Evolutionary conservation across 2,113 vertebrate species (phyloP), one percentile per base, ranked within the genome.

Genomic region (Lampris megalopsis): DNA sequence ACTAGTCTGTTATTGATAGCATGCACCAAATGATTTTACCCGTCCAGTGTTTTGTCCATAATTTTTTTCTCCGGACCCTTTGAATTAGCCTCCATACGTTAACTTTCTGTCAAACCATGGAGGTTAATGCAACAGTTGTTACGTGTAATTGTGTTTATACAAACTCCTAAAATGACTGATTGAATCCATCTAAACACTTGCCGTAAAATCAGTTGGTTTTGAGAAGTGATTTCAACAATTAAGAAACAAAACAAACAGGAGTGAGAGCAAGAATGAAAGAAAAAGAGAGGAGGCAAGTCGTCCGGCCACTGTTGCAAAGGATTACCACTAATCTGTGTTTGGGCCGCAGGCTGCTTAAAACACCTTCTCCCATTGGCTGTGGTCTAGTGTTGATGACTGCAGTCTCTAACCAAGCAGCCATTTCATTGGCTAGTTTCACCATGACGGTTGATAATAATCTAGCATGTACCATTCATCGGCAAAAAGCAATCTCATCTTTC

Each of bases 291-390:
- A 74, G 68, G 63, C 57, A 48, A 71, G 69, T 80, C 63, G 63
- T 79, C 50, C 81, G 74, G 64, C 71, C 50, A 76, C 77, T 62
- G 78, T 81, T 49, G 5, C 68, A 85, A 79, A 75, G 88, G 91
- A 92, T 94, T 93, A 92, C 13, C 63, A 59, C 84, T 93, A 93
- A 94, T 92, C 93, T 82, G 47, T 82, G 77, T 88, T 81, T 77
- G 80, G 68, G 73, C 61, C 10, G 0, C 67, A 61, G 74, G 63
- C 70, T 43, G 58, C 64, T 71, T 87, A 43, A 66, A 85, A 71
- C 37, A 66, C 59, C 38, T 52, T 63, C 66, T 76, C 49, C 68
- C 56, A 90, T 90, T 91, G 91, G 90, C 78, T 88, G 56, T 1
- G n/a, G 5, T 63, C 56, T 92, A 93, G 93, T 88, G 89, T 91